Conservation (phyloP, 2,113 vertebrate species). For the Macaca nemestrina region DNA sequence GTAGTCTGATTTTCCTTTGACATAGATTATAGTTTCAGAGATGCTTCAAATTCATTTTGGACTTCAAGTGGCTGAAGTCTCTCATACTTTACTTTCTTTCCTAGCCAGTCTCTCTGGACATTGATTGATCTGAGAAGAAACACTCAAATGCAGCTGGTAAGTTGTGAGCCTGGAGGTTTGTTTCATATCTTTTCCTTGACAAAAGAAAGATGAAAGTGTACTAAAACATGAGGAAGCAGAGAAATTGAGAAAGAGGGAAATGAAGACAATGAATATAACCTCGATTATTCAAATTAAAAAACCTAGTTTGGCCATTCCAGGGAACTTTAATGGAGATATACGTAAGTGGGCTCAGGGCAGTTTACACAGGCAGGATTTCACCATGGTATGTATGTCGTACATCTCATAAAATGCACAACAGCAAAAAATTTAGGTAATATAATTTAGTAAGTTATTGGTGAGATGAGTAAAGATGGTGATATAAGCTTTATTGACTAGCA, state of each 20-base stretch:
- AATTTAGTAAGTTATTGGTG: neutral
- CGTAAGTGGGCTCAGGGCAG: neutral
- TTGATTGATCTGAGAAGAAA: neutral
- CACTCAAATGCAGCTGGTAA: neutral
- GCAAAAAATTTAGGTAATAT: neutral
- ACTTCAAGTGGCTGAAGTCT: neutral
- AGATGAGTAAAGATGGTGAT: neutral
- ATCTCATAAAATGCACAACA: neutral
- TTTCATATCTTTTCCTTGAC: neutral
- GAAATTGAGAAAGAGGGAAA: neutral
- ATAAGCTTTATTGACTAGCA: neutral
- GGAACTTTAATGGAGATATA: neutral
- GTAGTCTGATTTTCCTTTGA: slow-evolving; percentile 27
- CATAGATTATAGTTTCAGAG: neutral
- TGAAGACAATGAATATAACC: neutral
- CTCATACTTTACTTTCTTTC: neutral
- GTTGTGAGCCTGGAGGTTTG: neutral
- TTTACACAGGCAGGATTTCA: neutral
- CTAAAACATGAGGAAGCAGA: neutral
- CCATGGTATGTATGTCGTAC: neutral
- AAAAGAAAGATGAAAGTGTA: neutral
- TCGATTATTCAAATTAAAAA: neutral
- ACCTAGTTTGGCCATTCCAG: neutral
- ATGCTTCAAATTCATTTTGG: neutral
- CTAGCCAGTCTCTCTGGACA: neutral